Evolutionary conservation across 35 echinoderm and acorn worm genomes (phyloP), one percentile per base, ranked within the genome.

Genomic region (Apostichopus californicus): DNA sequence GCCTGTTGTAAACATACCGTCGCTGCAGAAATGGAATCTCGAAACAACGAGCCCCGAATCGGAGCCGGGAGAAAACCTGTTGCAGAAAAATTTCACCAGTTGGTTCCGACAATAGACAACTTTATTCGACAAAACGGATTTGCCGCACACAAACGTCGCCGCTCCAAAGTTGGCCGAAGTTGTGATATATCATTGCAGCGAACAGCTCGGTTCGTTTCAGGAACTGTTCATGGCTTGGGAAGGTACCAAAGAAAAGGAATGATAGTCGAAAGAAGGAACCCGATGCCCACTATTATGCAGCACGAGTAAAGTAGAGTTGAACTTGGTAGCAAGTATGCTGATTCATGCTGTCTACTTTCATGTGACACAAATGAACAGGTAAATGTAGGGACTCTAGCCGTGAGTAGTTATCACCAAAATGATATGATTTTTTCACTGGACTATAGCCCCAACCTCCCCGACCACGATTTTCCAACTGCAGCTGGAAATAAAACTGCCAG

Each of bases 401-500:
- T 81, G 0, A 81, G 78, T 81, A 5, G 92, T 12, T 92, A 91
- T 66, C 84, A 91, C 77, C 88, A 81, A 55, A 87, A 90, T 14
- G 46, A 20, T 10, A 84, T 55, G 8, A 21, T 91, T 11, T 93
- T 93, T 78, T 56, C 73, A 13, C n/a, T 64, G 5, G 15, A 91
- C 17, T 89, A 93, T 60, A 58, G 46, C 0, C 92, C 89, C 1
- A 93, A 93, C 65, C 61, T 90, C 23, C 77, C 63, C 5, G 94
- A 95, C 65, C 94, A 95, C 66, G 92, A 95, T 55, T 95, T 95
- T 78, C 94, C 94, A 23, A 26, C 46, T n/a, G 28, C 61, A 52
- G 24, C 86, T 22, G 88, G 92, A 6, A 88, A 93, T 73, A 57
- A 91, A 8, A 93, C 91, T 73, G 0, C 46, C 86, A 9, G 60